Conservation (phyloP, 2,113 vertebrate species). For the Lagopus leucura region DNA sequence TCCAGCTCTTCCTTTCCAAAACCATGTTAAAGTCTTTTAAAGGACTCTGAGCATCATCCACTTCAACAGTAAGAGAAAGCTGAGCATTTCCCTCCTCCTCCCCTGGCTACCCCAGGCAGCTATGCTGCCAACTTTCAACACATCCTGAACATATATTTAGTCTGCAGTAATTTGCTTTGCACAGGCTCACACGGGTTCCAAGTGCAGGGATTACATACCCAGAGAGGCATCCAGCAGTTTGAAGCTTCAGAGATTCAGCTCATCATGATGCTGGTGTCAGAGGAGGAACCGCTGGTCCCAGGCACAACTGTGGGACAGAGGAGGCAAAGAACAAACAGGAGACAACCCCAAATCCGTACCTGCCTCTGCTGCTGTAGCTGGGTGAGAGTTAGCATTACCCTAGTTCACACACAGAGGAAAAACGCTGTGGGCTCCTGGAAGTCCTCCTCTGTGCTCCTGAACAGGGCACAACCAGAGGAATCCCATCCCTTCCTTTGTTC, state of each 20-base stretch:
- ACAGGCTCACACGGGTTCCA: neutral
- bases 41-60: neutral
- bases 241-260: neutral
- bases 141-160: slow-evolving; percentile 53
- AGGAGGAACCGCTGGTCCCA: neutral
- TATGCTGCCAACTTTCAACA: slow-evolving; percentile 30
- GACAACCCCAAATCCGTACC: neutral
- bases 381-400: neutral
- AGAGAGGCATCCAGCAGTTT: neutral
- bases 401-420: neutral
- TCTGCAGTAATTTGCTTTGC: slow-evolving; percentile 44
- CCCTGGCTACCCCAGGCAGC: slow-evolving; percentile 33
- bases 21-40: neutral
- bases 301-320: neutral
- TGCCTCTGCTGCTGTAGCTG: neutral
- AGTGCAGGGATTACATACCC: neutral
- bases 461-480: neutral
- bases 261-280: neutral
- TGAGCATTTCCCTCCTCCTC: neutral
- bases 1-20: slow-evolving; percentile 33
- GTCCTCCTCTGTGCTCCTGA: neutral
- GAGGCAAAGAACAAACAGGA: neutral
- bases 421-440: neutral
- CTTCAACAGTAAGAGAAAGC: neutral
- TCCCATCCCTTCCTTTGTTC: neutral